phyloP scores from a whole-genome alignment of 2,797 vertebrate species.

The Dicrostonyx torquatus region DNA sequence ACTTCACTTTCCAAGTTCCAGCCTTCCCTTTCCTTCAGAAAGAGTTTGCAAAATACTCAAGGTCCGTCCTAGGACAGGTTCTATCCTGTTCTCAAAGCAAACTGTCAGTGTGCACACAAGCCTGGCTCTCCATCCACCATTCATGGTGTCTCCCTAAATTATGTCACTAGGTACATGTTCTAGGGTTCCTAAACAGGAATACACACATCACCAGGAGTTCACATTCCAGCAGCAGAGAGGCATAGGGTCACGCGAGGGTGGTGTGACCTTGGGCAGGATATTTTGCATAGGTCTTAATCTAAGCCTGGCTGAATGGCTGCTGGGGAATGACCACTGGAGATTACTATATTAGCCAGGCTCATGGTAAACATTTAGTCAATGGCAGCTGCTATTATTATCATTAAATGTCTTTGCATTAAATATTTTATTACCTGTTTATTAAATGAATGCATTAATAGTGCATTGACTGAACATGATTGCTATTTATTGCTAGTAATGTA shows the following conservation, averaged over 20 bases:
- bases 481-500: background rate
- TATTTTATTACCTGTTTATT: constrained; percentile 49
- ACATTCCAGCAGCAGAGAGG: background rate
- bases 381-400: constrained; percentile 24
- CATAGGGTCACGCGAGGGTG: background rate
- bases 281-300: background rate
- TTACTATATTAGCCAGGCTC: background rate
- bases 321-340: background rate
- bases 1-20: background rate
- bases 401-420: background rate
- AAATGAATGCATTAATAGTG: background rate
- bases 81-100: background rate
- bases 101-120: accelerated
- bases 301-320: background rate
- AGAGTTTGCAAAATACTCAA: background rate
- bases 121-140: background rate
- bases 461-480: background rate
- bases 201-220: background rate
- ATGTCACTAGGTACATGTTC: accelerated
- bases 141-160: background rate
- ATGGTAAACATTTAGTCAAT: background rate
- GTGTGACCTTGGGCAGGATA: background rate
- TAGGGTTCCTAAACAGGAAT: background rate
- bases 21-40: background rate
- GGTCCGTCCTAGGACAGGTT: background rate